Conservation (phyloP, 2,888 invertebrate species). For the Chrysina gloriosa region DNA sequence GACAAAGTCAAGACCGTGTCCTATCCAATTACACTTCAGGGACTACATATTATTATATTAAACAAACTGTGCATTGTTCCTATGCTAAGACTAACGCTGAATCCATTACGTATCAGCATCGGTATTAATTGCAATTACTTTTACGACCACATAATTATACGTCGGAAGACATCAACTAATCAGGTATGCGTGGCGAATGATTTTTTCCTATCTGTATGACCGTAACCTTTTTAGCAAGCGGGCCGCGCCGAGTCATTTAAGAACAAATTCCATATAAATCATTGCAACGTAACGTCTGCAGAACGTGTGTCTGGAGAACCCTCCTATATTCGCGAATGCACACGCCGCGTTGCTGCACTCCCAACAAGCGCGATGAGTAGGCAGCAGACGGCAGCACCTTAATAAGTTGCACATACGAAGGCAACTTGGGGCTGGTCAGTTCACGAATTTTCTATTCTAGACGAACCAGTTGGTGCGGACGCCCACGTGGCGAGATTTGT, state of each 20-base stretch:
- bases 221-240: neutral
- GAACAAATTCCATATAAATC: constrained; percentile 9
- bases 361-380: constrained; percentile 11
- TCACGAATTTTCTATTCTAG: constrained; percentile 44
- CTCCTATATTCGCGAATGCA: neutral
- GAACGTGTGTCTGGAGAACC: neutral
- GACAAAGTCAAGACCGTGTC: no score
- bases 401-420: constrained; percentile 40
- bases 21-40: no score
- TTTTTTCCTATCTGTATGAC: neutral
- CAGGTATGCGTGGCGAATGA: neutral
- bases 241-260: neutral
- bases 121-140: neutral
- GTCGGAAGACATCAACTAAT: neutral
- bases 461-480: constrained; percentile 27
- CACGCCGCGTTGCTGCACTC: neutral
- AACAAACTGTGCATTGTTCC: neutral
- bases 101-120: neutral
- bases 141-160: neutral
- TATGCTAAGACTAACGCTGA: neutral
- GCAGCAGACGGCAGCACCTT: constrained; percentile 25
- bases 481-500: constrained; percentile 34
- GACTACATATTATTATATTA: no score
- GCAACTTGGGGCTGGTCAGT: constrained; percentile 51
- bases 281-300: constrained; percentile 6